phyloP scores from a whole-genome alignment of 2,888 invertebrate genomes.

The Psylliodes chrysocephalus region DNA sequence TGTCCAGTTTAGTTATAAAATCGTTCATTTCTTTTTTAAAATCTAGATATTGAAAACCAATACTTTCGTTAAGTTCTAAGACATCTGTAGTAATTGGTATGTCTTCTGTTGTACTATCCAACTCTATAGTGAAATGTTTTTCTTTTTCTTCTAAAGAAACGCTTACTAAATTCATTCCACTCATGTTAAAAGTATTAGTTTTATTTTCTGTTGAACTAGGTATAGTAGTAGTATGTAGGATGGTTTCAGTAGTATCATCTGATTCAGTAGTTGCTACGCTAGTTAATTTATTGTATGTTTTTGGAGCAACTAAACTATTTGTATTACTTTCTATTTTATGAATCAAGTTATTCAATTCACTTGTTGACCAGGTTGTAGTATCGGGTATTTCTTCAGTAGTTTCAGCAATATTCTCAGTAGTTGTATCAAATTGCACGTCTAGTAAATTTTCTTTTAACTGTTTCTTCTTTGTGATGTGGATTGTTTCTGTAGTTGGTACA shows the following conservation, averaged over 20 bases:
- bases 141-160: slow-evolving; percentile 19
- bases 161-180: slow-evolving; percentile 23
- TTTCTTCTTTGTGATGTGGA: slow-evolving; percentile 32
- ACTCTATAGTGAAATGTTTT: not conserved
- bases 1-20: slow-evolving; percentile 3
- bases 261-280: not conserved
- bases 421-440: slow-evolving; percentile 12
- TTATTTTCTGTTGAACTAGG: not conserved
- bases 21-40: slow-evolving; percentile 12
- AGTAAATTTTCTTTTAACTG: slow-evolving; percentile 29
- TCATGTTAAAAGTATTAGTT: not conserved
- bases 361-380: slow-evolving; percentile 12
- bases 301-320: slow-evolving; percentile 20
- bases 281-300: not conserved
- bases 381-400: slow-evolving; percentile 19
- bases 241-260: slow-evolving; percentile 4
- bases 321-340: slow-evolving; percentile 34
- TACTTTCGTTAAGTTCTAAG: not conserved
- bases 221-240: not conserved
- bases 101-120: slow-evolving; percentile 28
- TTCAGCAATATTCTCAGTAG: slow-evolving; percentile 8
- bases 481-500: slow-evolving; percentile 28
- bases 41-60: not conserved
- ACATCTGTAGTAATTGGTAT: slow-evolving; percentile 20
- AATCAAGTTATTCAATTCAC: slow-evolving; percentile 26